Evolutionary conservation across 2,797 vertebrate species (phyloP).

Genomic region (Gorsachius magnificus): DNA sequence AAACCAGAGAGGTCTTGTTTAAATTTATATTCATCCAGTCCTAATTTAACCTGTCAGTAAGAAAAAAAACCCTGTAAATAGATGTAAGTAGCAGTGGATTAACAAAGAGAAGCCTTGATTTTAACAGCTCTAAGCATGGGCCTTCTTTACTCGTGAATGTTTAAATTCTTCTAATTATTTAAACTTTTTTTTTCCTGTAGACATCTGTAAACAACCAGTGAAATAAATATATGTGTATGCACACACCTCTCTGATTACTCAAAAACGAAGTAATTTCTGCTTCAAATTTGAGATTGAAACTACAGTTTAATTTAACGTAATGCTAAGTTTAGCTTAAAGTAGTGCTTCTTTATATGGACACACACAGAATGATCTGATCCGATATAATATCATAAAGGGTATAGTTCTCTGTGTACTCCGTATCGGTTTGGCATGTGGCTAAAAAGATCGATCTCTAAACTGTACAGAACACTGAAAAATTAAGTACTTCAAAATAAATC

Average conservation of each 20-base stretch:
- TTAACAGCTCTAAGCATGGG: background rate
- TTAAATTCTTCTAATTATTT: background rate
- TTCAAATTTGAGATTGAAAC: background rate
- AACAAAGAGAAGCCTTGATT: background rate
- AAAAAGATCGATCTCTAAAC: background rate
- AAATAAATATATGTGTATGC: background rate
- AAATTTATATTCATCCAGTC: background rate
- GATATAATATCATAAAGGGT: background rate
- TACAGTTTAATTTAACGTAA: background rate
- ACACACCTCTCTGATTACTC: background rate
- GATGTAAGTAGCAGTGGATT: background rate
- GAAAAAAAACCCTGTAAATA: background rate
- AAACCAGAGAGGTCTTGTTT: background rate
- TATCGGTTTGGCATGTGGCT: background rate
- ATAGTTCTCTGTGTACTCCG: background rate
- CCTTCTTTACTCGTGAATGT: background rate
- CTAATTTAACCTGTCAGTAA: background rate
- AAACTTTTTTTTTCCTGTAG: background rate
- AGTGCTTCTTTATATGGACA: background rate
- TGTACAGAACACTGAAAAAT: background rate
- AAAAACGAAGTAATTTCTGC: background rate
- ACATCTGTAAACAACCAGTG: background rate
- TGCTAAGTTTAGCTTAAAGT: background rate
- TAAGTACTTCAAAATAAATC: conserved; percentile 5
- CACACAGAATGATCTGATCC: background rate